A percentile compares a stretch with the other conserved stretches of the same genome.
These are phyloP conservation scores for Drosophila kuntzei DNA, from an alignment of 2,888 invertebrate genomes.

Conservation along the genomic window DNA sequence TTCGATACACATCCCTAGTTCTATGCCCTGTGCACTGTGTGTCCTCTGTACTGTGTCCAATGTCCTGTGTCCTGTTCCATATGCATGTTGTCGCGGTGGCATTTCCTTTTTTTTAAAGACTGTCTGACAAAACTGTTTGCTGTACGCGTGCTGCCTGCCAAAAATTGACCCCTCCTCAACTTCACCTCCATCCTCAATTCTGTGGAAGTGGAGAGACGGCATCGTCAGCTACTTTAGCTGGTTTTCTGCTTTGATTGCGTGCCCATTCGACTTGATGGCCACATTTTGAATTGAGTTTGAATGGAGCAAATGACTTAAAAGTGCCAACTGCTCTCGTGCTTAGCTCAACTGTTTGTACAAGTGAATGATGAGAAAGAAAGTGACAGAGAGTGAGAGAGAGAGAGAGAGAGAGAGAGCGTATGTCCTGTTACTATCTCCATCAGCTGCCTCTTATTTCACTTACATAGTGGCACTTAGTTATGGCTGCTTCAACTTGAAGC, in stretches of 20 bases:
- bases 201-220: not conserved
- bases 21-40: not conserved
- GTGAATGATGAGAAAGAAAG: constrained; percentile 9
- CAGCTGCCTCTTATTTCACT: constrained; percentile 60
- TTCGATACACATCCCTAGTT: not conserved
- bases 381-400: not conserved
- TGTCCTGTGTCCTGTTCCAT: constrained; percentile 17
- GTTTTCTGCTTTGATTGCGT: constrained; percentile 72
- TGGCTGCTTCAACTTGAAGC: constrained; percentile 46
- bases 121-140: constrained; percentile 50
- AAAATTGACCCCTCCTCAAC: constrained; percentile 22
- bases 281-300: constrained; percentile 76
- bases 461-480: constrained; percentile 78
- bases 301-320: constrained; percentile 78
- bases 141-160: constrained; percentile 60
- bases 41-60: not conserved
- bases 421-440: constrained; percentile 22
- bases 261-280: constrained; percentile 67
- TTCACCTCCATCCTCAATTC: not conserved
- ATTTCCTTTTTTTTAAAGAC: constrained; percentile 24
- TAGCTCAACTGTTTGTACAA: constrained; percentile 57
- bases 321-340: constrained; percentile 74
- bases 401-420: too few relatives aligned
- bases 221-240: constrained; percentile 44
- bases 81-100: constrained; percentile 45